Conservation (phyloP, 2,113 vertebrate species). For the Anas platyrhynchos region DNA sequence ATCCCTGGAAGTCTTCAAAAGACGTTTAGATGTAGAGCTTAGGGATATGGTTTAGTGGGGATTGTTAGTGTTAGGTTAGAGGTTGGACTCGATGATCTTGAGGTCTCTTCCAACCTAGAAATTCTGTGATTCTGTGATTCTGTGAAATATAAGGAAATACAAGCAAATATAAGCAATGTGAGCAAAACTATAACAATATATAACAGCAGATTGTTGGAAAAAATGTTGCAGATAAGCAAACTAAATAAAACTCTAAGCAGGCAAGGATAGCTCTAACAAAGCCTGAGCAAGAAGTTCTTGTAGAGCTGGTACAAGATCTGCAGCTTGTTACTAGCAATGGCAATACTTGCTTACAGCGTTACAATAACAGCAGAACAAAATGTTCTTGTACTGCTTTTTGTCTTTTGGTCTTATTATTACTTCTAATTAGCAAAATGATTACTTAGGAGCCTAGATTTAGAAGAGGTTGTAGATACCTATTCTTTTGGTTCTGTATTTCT, state of each 20-base stretch:
- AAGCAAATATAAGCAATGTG: accelerated
- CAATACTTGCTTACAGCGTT: background rate
- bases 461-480: background rate
- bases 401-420: background rate
- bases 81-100: no score
- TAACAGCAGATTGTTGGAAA: background rate
- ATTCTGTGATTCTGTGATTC: no score
- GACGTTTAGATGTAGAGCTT: no score
- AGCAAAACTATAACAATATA: background rate
- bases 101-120: no score
- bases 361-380: background rate
- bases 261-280: background rate
- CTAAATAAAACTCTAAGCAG: background rate
- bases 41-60: no score
- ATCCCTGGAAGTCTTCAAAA: no score
- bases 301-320: background rate
- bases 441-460: background rate
- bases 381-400: background rate
- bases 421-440: background rate
- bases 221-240: background rate
- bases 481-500: background rate
- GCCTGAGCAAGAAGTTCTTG: background rate
- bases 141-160: background rate
- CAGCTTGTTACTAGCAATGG: background rate
- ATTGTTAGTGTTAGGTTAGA: no score